Evolutionary conservation across 1,140 invertebrate genomes (phyloP), one percentile per base, ranked within the genome.

Genomic region (Drosophila neocordata): DNA sequence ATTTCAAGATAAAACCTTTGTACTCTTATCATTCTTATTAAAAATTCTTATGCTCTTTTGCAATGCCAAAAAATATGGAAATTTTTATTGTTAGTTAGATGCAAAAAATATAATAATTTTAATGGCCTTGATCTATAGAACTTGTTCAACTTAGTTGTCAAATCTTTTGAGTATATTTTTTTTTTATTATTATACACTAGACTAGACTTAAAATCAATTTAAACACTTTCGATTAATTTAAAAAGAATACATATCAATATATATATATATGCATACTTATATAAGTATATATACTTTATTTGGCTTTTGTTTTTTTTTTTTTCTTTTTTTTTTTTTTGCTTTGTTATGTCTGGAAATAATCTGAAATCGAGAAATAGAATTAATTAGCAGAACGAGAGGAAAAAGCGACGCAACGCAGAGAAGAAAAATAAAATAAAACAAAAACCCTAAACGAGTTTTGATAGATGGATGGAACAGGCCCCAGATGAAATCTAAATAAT

Each of bases 401-500:
- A 31, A 31, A 31, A 31, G 27, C 27, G 7, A 31, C 4, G 41
- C 41, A 20, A 11, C 20, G 4, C 13, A n/a, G 9, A 20, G 11
- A 34, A 37, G 37, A 58, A 38, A 37, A 38, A 22, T 12, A 18
- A 57, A 57, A 52, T 15, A 22, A 52, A 52, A 52, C 44, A 15
- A 56, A 56, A 56, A 27, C 27, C 53, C 22, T 31, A 52, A 56
- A 56, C 53, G 53, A n/a, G 53, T 56, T 56, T 34, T 34, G 53
- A 13, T 34, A 13, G n/a, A 13, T 31, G 20, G n/a, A 55, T 18
- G 41, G 41, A n/a, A 53, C 11, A 8, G 51, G 24, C 22, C 27
- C 11, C 12, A 24, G 12, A 31, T 15, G 13, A 27, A 34, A 56
- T 34, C n/a, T 4, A 56, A 56, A 24, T n/a, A n/a, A n/a, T n/a